phyloP scores from a whole-genome alignment of 2,888 invertebrate species.

The Dromius quadrimaculatus region DNA sequence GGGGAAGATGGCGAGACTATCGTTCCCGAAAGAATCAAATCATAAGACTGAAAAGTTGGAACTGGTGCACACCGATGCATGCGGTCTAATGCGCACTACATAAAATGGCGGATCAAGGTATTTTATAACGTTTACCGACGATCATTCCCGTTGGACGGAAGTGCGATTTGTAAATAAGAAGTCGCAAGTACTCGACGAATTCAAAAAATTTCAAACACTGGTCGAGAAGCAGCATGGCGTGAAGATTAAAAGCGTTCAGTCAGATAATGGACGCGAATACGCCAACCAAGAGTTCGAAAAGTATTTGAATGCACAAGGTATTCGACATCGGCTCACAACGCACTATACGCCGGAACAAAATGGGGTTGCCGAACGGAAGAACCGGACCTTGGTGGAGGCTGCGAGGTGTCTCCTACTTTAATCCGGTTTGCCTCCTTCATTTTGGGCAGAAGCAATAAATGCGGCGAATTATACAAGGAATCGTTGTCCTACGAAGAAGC shows the following conservation, averaged over 20 bases:
- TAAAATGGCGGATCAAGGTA: constrained; percentile 55
- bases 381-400: constrained; percentile 58
- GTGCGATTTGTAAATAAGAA: constrained; percentile 33
- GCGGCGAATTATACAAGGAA: constrained; percentile 58
- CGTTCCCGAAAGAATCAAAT: constrained; percentile 45
- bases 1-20: constrained; percentile 49
- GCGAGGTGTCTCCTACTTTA: constrained; percentile 57
- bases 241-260: constrained; percentile 49
- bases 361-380: constrained; percentile 60
- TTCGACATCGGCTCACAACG: constrained; percentile 53
- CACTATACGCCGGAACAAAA: constrained; percentile 59
- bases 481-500: constrained; percentile 54
- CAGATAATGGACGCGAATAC: no score
- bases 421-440: constrained; percentile 53
- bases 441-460: constrained; percentile 60
- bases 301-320: constrained; percentile 56
- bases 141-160: constrained; percentile 48
- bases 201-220: constrained; percentile 31
- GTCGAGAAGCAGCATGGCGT: constrained; percentile 41
- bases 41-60: background rate
- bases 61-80: background rate
- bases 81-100: background rate
- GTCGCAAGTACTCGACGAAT: constrained; percentile 19
- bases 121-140: constrained; percentile 56
- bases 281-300: constrained; percentile 56